Base-by-base conservation (phyloP, 2,888 invertebrate species). In the Pseudeuparius sepicola region DNA sequence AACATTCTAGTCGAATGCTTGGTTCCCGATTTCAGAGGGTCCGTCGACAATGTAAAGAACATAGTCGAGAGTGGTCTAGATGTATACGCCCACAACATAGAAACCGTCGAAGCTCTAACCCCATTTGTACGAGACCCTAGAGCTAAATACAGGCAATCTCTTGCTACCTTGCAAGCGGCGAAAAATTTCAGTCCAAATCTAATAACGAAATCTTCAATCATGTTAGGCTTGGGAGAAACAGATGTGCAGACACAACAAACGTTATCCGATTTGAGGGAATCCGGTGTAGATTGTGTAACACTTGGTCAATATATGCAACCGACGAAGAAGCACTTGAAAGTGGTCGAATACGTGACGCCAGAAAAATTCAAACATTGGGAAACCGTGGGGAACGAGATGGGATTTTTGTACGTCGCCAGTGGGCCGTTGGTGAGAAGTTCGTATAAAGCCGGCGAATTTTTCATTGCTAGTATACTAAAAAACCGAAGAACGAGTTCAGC, bases 251-350 rank as follows among this genome's bases (percentile, higher is more conserved):
- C 97, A 4, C 71, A 81, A 51, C 78, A 82, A 61, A 87, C 93
- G 2, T 70, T 97, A 73, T 73, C 73, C 65, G 94, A 96, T 66
- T 67, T 96, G 28, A 73, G 83, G 36, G 63, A 65, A 14, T 76
- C 69, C 1, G 85, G 80, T 18, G 97, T 99, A 0, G 97, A 97
- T 62, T 96, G 96, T 57, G 62, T 99, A 0, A 98, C 98, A 1
- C 67, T 98, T 4, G 98, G 98, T 0, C 98, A 98, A 56, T 98
- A 99, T 64, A 98, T 99, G 96, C 98, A 99, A 60, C 98, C 98
- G 0, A 98, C 97, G 0, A 96, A 92, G 55, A 72, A 84, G 5
- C 98, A 98, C 61, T 67, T 98, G 14, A 89, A 87, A 66, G 85
- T 94, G 4, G 48, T 53, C 1, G 97, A 98, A 60, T 99, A 97